Base-by-base conservation (phyloP, 2,797 vertebrate species). In the Trematomus bernacchii region DNA sequence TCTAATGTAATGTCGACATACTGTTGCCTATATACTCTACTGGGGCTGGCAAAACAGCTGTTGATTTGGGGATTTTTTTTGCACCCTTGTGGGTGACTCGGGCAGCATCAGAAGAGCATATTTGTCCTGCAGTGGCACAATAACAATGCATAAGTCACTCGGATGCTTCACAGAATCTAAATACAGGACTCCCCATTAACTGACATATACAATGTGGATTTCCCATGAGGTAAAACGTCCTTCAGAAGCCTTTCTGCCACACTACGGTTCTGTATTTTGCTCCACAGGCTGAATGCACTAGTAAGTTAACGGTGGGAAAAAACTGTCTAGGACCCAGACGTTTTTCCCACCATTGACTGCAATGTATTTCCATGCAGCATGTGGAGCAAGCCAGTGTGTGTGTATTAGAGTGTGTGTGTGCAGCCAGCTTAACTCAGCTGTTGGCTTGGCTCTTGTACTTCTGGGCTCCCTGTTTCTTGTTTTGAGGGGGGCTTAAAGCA, bases 311-410 rank as follows among this genome's bases (percentile, higher is more conserved):
- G 89, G 87, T 91, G 91, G 89, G 88, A 91, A 89, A 86, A 86
- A 66, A 58, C 69, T 71, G 87, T 89, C 87, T 87, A 80, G 87
- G 86, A 82, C 86, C 86, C 87, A 91, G 90, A 91, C 87, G 42
- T 70, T 90, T 92, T 91, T 90, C 89, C 89, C 90, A 92, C 89
- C 90, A 90, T 89, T 89, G 87, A 88, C 87, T 89, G 69, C 81
- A 86, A 76, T 84, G 72, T 63, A 86, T 89, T 83, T 89, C 43
- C 74, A 66, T 66, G 62, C 85, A 81, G 77, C 72, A 73, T 66
- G 77, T 83, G 77, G 77, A 87, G 81, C 57, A 19, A 69, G 71
- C 55, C 47, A 48, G 27, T 42, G 37, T 57, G 54, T 7, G 54
- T 54, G 47, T 79, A 37, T n/a, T 52, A 53, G 33, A 27, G 60